Evolutionary conservation across 2,113 vertebrate species (phyloP), one percentile per base, ranked within the genome.

Genomic region (Lampris megalopsis): DNA sequence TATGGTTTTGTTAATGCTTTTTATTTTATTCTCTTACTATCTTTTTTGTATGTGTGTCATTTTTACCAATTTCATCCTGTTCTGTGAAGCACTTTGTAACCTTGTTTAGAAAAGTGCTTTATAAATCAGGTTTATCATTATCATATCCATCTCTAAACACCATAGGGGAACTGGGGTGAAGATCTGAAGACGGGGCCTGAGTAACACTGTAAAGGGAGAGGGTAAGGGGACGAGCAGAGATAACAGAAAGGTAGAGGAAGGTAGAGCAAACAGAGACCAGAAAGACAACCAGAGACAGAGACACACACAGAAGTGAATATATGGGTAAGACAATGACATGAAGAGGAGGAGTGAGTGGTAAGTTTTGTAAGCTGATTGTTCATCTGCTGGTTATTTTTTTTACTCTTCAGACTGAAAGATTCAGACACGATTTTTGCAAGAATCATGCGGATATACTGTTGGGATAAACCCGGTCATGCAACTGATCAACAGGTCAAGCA

Each of bases 381-480:
- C 11, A 49, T 71, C 42, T 71, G 66, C 5, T 41, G 50, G 50
- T 73, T 7, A 37, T 80, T 71, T 66, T 7, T 57, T 61, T 76
- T 62, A 45, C 10, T 75, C 64, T 67, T 56, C 64, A 63, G 71
- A 64, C 57, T 77, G 56, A 45, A 75, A 36, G 66, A 40, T 52
- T 60, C 61, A 84, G 68, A 49, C 62, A 67, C 24, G 10, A 24
- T 68, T 42, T 60, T 42, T 53, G 45, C 62, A 80, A 68, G 42
- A 69, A 56, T 74, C 79, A 91, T 92, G 89, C 91, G 68, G 47
- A 63, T 5, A 63, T 13, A 75, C 8, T n/a, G 37, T 71, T 8
- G 57, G 64, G 50, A 63, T 63, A 59, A 69, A 76, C 11, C 62
- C 64, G 82, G 82, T 84, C 88, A 85, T 92, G 90, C 75, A 0